Base-by-base conservation (phyloP, 64 coral and sea anemone genomes). In the Orbicella faveolata region DNA sequence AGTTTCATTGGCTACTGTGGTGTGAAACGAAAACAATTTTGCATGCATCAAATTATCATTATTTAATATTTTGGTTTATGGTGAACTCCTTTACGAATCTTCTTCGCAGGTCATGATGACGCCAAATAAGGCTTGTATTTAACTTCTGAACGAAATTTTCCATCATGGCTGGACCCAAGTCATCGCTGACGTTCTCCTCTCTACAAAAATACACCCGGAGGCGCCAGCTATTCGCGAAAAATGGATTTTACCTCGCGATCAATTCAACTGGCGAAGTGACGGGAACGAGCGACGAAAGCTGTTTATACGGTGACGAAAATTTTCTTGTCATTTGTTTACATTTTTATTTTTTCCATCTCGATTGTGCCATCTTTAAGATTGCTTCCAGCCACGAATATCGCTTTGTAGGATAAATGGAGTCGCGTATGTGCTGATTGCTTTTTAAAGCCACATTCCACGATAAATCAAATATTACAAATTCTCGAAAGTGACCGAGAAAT, bases 211-310 rank as follows among this genome's bases (percentile, higher is more conserved):
- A 99, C 73, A 91, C 90, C 34, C 77, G 97, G 34, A 95, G 72
- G 39, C 88, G 97, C 63, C 90, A 88, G 76, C 54, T 99, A n/a
- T 88, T 80, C 57, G 87, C 88, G 0, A 93, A 88, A 44, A 90
- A 88, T 86, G 97, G 94, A 19, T 96, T 93, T 90, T 99, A 94
- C 76, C 88, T 99, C 19, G 94, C 95, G 73, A 93, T 99, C 64
- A 87, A 67, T 36, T 25, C 82, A 36, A 96, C 81, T 44, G 97
- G 97, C 52, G 84, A 77, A 39, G 91, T 99, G 53, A 81, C 88
- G 5, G 90, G 83, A 52, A 99, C 97, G 21, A 94, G 55, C n/a
- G 78, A 99, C 75, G 86, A 75, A n/a, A 76, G 59, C 51, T 93
- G 97, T 93, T 80, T 89, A n/a, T 86, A 93, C 70, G 89, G 97